Conservation (phyloP, 2,888 invertebrate species). For the Ligdia adustata region DNA sequence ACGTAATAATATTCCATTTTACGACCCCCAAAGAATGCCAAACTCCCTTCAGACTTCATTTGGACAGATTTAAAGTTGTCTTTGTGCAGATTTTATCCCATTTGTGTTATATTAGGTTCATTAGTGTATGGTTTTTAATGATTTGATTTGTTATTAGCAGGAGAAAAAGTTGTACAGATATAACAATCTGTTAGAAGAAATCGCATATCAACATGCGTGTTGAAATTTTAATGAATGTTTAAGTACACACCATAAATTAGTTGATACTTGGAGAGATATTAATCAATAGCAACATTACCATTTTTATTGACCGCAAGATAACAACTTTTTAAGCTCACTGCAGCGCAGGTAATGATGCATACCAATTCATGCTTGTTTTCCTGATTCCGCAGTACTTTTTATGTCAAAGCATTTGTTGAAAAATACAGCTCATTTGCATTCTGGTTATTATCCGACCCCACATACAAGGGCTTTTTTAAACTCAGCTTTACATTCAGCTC, state of each 20-base stretch:
- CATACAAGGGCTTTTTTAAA: slow-evolving; percentile 4
- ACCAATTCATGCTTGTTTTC: slow-evolving; percentile 23
- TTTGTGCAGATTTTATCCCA: slow-evolving; percentile 34
- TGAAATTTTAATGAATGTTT: slow-evolving; percentile 13
- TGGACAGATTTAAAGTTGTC: slow-evolving; percentile 46
- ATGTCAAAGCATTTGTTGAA: slow-evolving; percentile 8
- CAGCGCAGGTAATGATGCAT: slow-evolving; percentile 29
- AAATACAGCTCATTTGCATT: slow-evolving; percentile 14
- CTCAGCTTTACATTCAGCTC: not conserved
- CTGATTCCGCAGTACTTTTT: slow-evolving; percentile 13
- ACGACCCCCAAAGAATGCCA: slow-evolving; percentile 53
- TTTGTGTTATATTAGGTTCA: slow-evolving; percentile 23
- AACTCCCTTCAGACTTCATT: slow-evolving; percentile 44
- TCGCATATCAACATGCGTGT: slow-evolving; percentile 7
- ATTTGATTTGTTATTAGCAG: slow-evolving; percentile 2
- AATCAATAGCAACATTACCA: slow-evolving; percentile 26
- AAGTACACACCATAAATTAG: slow-evolving; percentile 13
- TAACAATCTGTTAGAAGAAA: slow-evolving; percentile 1
- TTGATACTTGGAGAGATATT: slow-evolving; percentile 17
- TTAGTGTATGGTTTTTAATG: slow-evolving; percentile 5
- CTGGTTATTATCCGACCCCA: slow-evolving; percentile 4
- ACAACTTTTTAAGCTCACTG: slow-evolving; percentile 22
- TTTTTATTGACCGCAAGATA: slow-evolving; percentile 30
- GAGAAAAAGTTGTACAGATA: not conserved
- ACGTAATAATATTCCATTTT: slow-evolving; percentile 69